Percentiles rank a stretch among this genome's conserved stretches.
These are phyloP conservation scores for Rhagium mordax DNA, from an alignment of 2,888 invertebrate species.

Conservation along the genomic window DNA sequence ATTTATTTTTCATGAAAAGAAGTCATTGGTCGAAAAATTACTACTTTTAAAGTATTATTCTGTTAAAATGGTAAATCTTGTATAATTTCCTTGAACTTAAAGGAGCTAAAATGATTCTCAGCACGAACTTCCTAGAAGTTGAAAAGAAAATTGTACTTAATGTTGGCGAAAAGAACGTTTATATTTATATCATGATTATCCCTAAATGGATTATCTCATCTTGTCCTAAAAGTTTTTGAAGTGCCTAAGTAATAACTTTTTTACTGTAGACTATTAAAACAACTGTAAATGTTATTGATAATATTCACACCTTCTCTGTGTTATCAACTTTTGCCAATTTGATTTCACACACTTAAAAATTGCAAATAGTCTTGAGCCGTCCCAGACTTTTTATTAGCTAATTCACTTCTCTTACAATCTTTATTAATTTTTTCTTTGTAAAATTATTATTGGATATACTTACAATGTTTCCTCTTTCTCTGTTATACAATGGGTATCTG, in stretches of 20 bases:
- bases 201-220: neutral
- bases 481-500: no score
- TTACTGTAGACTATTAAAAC: no score
- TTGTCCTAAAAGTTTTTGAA: neutral
- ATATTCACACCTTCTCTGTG: no score
- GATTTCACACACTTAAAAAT: no score
- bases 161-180: neutral
- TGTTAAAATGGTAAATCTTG: constrained; percentile 10
- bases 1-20: constrained; percentile 24
- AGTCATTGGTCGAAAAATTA: constrained; percentile 23
- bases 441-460: no score
- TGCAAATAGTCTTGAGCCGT: no score
- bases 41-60: constrained; percentile 14
- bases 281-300: no score
- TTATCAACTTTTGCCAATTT: no score
- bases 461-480: no score
- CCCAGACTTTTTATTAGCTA: no score
- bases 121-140: constrained; percentile 5
- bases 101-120: constrained; percentile 3
- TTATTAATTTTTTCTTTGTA: no score
- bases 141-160: neutral
- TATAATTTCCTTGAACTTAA: constrained; percentile 16
- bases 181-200: neutral
- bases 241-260: neutral
- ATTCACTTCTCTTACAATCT: no score